Base-by-base conservation (phyloP, 1,140 invertebrate genomes). In the Scylla paramamosain region DNA sequence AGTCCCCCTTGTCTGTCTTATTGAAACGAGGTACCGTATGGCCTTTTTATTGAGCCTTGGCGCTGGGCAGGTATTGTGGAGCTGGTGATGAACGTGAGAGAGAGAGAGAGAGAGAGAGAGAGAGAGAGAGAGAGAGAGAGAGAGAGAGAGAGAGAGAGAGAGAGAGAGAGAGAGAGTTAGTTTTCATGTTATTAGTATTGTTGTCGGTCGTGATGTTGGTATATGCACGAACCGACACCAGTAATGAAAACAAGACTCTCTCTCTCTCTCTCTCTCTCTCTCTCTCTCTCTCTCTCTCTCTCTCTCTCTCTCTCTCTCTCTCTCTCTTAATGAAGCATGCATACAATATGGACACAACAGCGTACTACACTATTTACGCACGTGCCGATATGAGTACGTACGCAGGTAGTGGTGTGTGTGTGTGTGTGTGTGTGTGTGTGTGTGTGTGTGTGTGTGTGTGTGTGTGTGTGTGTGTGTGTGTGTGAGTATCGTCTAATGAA, bases 221-320 rank as follows among this genome's bases (percentile, higher is more conserved):
- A 39, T 39, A 39, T 39, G 39, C 39, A 39, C 39, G 39, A 39
- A 39, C 39, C 39, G 6, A 39, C 39, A 39, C 6, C 14, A 29
- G 87, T 89, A 39, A 39, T 29, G 14, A 31, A 89, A 31, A 7
- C 29, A 89, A 89, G 31, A n/a, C 7, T 59, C 39, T 25, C 52
- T n/a, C 45, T 92, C 52, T 92, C 90, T 92, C 90, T 92, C 90
- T 92, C 90, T 92, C 46, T 92, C 90, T 92, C 90, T 91, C 90
- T 92, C 90, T 92, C 90, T 92, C 90, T 39, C 39, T 39, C 39
- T 39, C 39, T 39, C 39, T 39, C 39, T 39, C 39, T 39, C 90
- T 92, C 46, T 92, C 90, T 92, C 90, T 91, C 90, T 92, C 90
- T 92, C 90, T 92, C 90, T 39, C 39, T 39, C 39, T 39, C 39